Evolutionary conservation across 1,140 invertebrate species (phyloP).

Genomic region (Littorina saxatilis): DNA sequence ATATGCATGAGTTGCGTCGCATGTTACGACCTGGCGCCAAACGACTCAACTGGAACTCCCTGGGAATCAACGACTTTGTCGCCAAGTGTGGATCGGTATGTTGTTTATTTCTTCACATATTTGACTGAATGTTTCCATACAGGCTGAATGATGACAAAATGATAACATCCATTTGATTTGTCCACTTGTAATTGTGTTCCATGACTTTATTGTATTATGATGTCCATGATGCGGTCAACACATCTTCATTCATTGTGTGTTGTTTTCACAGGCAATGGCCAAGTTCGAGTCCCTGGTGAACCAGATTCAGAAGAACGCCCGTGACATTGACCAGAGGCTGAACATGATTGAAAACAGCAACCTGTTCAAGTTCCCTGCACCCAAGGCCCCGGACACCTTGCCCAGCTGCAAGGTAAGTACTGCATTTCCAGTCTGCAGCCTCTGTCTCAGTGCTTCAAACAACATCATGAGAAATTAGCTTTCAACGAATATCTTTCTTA

Average conservation of each 20-base stretch:
- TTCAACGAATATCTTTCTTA: too few relatives aligned
- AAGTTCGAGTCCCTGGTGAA: slow-evolving; percentile 82
- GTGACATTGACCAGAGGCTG: slow-evolving; percentile 79
- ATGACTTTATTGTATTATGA: too few relatives aligned
- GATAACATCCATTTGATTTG: too few relatives aligned
- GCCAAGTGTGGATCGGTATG: slow-evolving; percentile 77
- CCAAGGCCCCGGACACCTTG: slow-evolving; percentile 65
- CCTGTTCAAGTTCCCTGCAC: slow-evolving; percentile 72
- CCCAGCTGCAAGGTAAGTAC: slow-evolving; percentile 70
- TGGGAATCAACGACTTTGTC: slow-evolving; percentile 87
- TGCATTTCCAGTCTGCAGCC: too few relatives aligned
- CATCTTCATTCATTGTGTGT: too few relatives aligned
- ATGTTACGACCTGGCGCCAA: slow-evolving; percentile 87
- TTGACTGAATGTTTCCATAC: not conserved
- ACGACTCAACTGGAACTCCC: slow-evolving; percentile 89
- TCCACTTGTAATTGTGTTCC: too few relatives aligned
- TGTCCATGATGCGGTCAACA: too few relatives aligned
- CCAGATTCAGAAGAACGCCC: slow-evolving; percentile 86
- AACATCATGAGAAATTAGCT: too few relatives aligned
- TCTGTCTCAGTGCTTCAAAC: too few relatives aligned
- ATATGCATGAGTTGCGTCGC: slow-evolving; percentile 85
- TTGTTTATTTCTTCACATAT: slow-evolving; percentile 23
- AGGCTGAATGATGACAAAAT: too few relatives aligned
- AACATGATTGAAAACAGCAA: slow-evolving; percentile 71
- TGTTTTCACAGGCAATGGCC: slow-evolving; percentile 69